Evolutionary conservation across 2,888 invertebrate species (phyloP).

Genomic region (Eretmocerus hayati): DNA sequence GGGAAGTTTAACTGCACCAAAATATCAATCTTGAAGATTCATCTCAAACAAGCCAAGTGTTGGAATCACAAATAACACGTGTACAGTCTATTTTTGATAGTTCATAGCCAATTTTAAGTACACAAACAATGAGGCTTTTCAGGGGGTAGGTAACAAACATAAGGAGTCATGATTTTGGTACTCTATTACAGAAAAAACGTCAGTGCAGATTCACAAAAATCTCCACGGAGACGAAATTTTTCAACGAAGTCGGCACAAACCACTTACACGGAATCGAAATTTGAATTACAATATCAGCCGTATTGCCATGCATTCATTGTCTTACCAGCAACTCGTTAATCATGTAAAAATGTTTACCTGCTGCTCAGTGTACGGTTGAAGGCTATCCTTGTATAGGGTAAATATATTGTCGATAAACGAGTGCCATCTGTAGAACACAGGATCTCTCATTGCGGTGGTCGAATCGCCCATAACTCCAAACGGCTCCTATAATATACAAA

Average conservation of each 20-base stretch:
- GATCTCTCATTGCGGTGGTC: conserved; percentile 80
- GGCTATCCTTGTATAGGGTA: conserved; percentile 64
- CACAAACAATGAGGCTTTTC: no score
- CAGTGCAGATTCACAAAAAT: no score
- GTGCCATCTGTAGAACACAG: conserved; percentile 81
- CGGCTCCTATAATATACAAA: conserved; percentile 54
- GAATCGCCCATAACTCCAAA: conserved; percentile 78
- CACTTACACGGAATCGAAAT: no score
- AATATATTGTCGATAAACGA: conserved; percentile 72
- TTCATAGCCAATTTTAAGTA: no score
- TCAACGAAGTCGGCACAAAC: background rate
- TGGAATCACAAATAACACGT: no score
- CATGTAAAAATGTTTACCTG: conserved; percentile 41
- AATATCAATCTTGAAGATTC: background rate
- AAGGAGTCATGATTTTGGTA: no score
- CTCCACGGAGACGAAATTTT: background rate
- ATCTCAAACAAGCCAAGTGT: background rate
- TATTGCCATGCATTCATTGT: no score
- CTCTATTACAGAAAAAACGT: no score
- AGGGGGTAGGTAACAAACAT: no score
- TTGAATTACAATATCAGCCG: no score
- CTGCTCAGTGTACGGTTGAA: conserved; percentile 62
- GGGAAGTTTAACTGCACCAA: conserved; percentile 55
- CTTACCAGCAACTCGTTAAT: no score
- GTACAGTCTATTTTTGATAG: no score